These are phyloP conservation scores for Drosophila cognata DNA, from an alignment of 2,888 invertebrate genomes.

Conservation along the genomic window DNA sequence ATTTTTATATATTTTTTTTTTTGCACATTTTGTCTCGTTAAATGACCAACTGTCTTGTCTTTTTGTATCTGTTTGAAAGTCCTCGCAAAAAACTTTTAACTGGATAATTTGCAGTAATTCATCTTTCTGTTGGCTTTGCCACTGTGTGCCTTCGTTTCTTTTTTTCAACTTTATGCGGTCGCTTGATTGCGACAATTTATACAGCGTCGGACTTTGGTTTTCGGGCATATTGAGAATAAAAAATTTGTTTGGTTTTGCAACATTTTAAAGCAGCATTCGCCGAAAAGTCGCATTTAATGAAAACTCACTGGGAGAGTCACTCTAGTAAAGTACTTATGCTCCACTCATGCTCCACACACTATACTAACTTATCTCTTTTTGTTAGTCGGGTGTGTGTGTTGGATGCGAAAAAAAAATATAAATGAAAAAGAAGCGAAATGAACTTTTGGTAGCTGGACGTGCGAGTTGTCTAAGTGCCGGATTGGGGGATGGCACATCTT, in stretches of 20 bases:
- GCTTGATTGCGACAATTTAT: constrained; percentile 80
- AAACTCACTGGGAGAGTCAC: constrained; percentile 28
- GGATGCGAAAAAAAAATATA: constrained; percentile 31
- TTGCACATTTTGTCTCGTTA: constrained; percentile 39
- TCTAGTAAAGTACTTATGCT: constrained; percentile 49
- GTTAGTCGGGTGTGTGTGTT: constrained; percentile 1
- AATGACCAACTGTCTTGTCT: constrained; percentile 15
- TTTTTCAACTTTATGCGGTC: constrained; percentile 41
- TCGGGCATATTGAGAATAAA: constrained; percentile 46
- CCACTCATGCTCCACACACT: constrained; percentile 32
- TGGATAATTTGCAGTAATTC: constrained; percentile 81
- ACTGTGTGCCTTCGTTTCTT: background rate
- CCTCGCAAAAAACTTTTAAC: constrained; percentile 66
- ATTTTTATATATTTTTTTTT: background rate
- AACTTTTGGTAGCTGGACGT: constrained; percentile 76
- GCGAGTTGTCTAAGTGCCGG: constrained; percentile 66
- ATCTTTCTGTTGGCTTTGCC: constrained; percentile 70
- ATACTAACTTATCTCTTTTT: constrained; percentile 67
- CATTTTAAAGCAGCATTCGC: constrained; percentile 64
- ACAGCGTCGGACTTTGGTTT: constrained; percentile 63
- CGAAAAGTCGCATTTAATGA: constrained; percentile 69
- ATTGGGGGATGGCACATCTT: constrained; percentile 65
- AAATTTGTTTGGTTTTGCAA: constrained; percentile 4
- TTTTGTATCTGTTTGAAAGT: constrained; percentile 47
- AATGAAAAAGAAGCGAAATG: constrained; percentile 47